Conservation (phyloP, 2,888 invertebrate genomes). For the Agrotis puta region DNA sequence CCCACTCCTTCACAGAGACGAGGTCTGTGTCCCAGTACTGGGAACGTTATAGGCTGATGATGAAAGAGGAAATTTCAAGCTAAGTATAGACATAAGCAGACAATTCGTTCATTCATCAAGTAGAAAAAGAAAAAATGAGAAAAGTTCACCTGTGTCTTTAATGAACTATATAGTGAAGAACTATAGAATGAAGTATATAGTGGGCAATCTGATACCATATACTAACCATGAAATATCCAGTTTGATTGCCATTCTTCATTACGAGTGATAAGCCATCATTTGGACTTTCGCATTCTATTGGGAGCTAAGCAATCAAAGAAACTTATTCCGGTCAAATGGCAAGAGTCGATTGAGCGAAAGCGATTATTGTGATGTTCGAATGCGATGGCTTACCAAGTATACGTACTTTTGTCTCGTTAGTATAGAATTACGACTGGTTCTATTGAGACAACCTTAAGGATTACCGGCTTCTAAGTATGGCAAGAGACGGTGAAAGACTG, state of each 20-base stretch:
- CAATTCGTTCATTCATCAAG: no score
- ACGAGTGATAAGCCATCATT: not conserved
- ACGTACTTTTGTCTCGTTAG: slow-evolving; percentile 17
- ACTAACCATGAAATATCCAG: not conserved
- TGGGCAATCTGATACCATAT: not conserved
- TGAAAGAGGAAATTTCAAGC: no score
- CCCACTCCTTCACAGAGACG: no score
- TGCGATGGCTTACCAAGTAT: slow-evolving; percentile 8
- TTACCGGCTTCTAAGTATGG: not conserved
- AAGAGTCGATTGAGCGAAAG: slow-evolving; percentile 34
- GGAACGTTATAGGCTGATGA: no score
- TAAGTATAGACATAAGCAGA: no score
- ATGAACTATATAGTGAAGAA: not conserved
- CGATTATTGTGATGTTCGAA: slow-evolving; percentile 17
- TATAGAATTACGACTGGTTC: slow-evolving; percentile 23
- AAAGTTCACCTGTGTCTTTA: not conserved
- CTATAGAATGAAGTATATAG: not conserved
- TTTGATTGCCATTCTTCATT: slow-evolving; percentile 3
- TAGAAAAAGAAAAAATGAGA: no score
- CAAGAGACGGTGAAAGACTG: not conserved
- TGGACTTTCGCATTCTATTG: not conserved
- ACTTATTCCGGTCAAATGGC: slow-evolving; percentile 10
- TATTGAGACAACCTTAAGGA: slow-evolving; percentile 7
- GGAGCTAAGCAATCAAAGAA: slow-evolving; percentile 15
- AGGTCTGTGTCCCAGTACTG: no score